Base-by-base conservation (phyloP, 2,888 invertebrate species). In the Drosophila anomelani region DNA sequence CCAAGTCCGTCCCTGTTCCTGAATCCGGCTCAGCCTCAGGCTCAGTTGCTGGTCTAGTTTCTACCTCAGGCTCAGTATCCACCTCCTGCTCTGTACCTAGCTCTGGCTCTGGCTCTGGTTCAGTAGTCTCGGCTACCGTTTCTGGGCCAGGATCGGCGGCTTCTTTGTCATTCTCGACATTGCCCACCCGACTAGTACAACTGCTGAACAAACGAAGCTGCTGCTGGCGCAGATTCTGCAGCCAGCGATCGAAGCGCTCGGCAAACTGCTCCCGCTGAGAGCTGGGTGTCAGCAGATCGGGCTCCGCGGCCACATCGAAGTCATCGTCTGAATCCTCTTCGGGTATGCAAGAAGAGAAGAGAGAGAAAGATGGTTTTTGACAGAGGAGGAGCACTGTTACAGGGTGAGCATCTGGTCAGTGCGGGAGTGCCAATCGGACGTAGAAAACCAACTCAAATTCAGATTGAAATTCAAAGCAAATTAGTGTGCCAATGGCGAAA, bases 241-340 rank as follows among this genome's bases (percentile, higher is more conserved):
- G 78, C 84, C 84, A 85, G 54, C 80, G 81, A 78, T 85, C 85
- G 73, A 86, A 81, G 51, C 84, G 84, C 61, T 78, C 86, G 70
- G 78, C 72, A 47, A 84, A 85, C 44, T 79, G 83, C 56, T 80
- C 80, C 51, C 83, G 68, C 56, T 85, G 83, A 13, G 80, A 76
- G 56, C 69, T 73, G 51, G 85, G 81, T 56, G 77, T 85, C 54
- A 83, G 64, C 51, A 54, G 71, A 61, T 75, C 68, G 2, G 81
- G 75, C 70, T 80, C 83, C 76, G 67, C 74, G 58, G 56, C 46
- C 68, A 70, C 53, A 75, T 79, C 76, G 64, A 79, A 26, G 68
- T 84, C 85, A 63, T 68, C 76, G 51, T 68, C 59, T 7, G 64
- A 54, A 29, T 73, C 72, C 62, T 8, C 71, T 54, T 46, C 8